Base-by-base conservation (phyloP, 2,113 vertebrate genomes). In the Oreotragus oreotragus region DNA sequence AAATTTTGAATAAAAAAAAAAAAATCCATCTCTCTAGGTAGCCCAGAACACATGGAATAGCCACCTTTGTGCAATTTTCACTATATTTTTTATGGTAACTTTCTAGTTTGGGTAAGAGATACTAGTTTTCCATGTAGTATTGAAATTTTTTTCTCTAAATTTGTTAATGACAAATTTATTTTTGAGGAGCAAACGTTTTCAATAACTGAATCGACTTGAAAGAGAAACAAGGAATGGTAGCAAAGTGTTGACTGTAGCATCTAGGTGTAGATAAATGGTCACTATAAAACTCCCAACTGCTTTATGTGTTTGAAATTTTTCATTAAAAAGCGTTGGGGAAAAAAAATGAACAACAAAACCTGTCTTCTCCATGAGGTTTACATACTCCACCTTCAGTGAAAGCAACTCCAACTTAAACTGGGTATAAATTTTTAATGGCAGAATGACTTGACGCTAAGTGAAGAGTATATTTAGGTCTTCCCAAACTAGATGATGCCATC, bases 241-340 rank as follows among this genome's bases (percentile, higher is more conserved):
- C 6, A 16, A 25, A n/a, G 14, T 11, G 23, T 1, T 9, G 6
- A 8, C 19, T 3, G 47, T 5, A 6, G 25, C 6, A 30, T 23
- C 51, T 16, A 6, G 33, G 25, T n/a, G 30, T 25, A 28, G 14
- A 3, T n/a, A 4, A 0, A 2, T 2, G 17, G 58, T 19, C 66
- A 3, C 51, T 12, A 16, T 4, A 19, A 55, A 19, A 7, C 57
- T 30, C 47, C 11, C 53, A 43, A 2, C 14, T 77, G 57, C 28
- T 23, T 27, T 10, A 12, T 8, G 2, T 27, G 2, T 27, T 49
- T 80, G 43, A 45, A 27, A 28, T 27, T 53, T 39, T 45, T 51
- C 6, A 3, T 23, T 13, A 27, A 7, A 33, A 13, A 77, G 27
- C 28, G 43, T 27, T 39, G 25, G 77, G 36, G 5, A 27, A 55